Base-by-base conservation (phyloP, 2,797 vertebrate species). In the Botia kubotai region DNA sequence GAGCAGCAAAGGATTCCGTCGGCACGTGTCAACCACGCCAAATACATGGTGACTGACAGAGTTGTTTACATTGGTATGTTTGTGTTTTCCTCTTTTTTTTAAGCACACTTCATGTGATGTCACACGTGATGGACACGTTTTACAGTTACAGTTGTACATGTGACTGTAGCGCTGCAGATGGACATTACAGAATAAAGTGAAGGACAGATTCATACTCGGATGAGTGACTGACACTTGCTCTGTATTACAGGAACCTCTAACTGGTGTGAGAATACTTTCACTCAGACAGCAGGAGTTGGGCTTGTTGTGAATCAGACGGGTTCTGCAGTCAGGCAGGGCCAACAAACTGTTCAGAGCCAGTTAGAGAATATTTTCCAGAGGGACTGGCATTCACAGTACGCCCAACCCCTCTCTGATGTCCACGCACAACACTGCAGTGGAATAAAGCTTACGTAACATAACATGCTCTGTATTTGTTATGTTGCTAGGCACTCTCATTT, bases 11-110 rank as follows among this genome's bases (percentile, higher is more conserved):
- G 87, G 82, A 95, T 95, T 74, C 93, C 92, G 1, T 95, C 86
- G 46, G 88, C 94, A 0, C 91, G 93, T 10, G 94, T 95, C 73
- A 95, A 94, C 85, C 95, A 95, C 16, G 94, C 94, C 83, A 95
- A 95, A 84, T 95, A 91, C 88, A 95, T 95, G 94, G 94, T 95
- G 55, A 95, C 95, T 0, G 95, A 95, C 86, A 87, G 90, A 75
- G 91, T 93, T 14, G 89, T 93, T 76, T 95, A 95, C n/a, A 92
- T 95, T 39, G 95, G 95, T 95, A 87, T 0, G 86, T 33, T 14
- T 11, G 1, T 68, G 66, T 6, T 43, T 26, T 26, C 23, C 23
- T 71, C 26, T 67, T 17, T 23, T 48, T 17, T n/a, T 29, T 21
- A 19, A 36, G 29, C 19, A 36, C 46, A 36, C 33, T 3, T 33